Evolutionary conservation across 2,113 vertebrate genomes (phyloP), one percentile per base, ranked within the genome.

Genomic region (Peromyscus polionotus): DNA sequence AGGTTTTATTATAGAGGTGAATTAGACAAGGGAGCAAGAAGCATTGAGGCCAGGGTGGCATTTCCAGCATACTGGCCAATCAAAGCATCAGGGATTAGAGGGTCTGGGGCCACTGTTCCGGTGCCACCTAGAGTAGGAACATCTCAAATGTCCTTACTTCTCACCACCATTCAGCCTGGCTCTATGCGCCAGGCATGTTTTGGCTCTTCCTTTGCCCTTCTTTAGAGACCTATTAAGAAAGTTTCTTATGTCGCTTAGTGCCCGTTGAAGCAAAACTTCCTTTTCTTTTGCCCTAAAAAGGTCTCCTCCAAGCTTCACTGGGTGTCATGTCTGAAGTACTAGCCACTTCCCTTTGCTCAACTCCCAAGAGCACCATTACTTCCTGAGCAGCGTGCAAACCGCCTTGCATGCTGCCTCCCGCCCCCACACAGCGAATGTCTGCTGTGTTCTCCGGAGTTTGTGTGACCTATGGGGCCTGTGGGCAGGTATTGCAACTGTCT

Each of bases 311-410:
- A 83, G 93, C 36, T 61, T 93, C 45, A 80, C 24, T 4, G 24
- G 67, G 24, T 68, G 76, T 91, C 93, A 86, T 24, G 67, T 96
- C 96, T 97, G 85, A 97, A 95, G 88, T 5, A 17, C 36, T 73
- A 67, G 77, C 88, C 94, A 97, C 95, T 98, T 96, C 97, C 96
- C 93, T 95, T 96, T 96, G 63, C 91, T 95, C 17, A 80, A 67
- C 39, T 79, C 81, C 39, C 1, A n/a, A 87, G 57, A 87, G 65
- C 1, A 4, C 59, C 91, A 87, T 54, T 2, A 17, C 54, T 92
- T 85, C 92, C 94, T 72, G 57, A 28, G 16, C 65, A 84, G 70
- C 3, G 2, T 86, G 88, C 83, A 63, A 42, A 42, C 68, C 31
- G 86, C 24, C 86, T 54, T 8, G 3, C 13, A 72, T 54, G 68